Evolutionary conservation across 2,888 invertebrate genomes (phyloP), one percentile per base, ranked within the genome.

Genomic region (Frankliniella intonsa): DNA sequence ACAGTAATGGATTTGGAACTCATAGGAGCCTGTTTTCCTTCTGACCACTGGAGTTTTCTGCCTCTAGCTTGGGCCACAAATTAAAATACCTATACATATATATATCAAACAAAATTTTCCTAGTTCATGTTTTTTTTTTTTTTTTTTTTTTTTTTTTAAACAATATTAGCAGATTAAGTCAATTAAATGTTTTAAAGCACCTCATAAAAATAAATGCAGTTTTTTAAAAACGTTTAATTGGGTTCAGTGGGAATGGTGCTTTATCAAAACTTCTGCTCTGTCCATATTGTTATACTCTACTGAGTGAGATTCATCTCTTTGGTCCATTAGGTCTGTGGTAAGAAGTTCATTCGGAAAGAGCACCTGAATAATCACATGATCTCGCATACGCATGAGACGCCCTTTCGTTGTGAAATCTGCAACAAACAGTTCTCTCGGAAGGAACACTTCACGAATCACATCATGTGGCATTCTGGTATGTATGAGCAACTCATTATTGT

Each of bases 341-440:
- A 87, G 83, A 87, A 87, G 83, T 87, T 87, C 84, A 87, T 87
- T n/a, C 85, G 87, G 25, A 87, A 87, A 83, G 87, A 87, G 83
- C 87, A 87, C 83, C 84, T 87, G 81, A 86, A 86, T 80, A 86
- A 86, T 83, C 87, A 87, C 84, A 84, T 86, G 85, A 84, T 86
- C 19, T 85, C 86, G 81, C 87, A 87, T 84, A 86, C 86, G 80
- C 86, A 86, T 82, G 87, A 87, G 83, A 85, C 87, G n/a, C 86
- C 86, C 65, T 86, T 86, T 84, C 85, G 86, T 83, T 87, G 87
- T 84, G 85, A 86, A 84, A 85, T 86, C 81, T 87, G 86, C 83
- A 85, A 85, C 81, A 95, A 95, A 89, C 93, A 94, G 85, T 95
- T 95, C 89, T 95, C 95, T 83, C 91, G 95, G 87, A 95, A 95